Percentiles rank a stretch among this genome's conserved stretches.
These are phyloP conservation scores for Galbula dea DNA, from an alignment of 2,113 vertebrate genomes.

Conservation along the genomic window DNA sequence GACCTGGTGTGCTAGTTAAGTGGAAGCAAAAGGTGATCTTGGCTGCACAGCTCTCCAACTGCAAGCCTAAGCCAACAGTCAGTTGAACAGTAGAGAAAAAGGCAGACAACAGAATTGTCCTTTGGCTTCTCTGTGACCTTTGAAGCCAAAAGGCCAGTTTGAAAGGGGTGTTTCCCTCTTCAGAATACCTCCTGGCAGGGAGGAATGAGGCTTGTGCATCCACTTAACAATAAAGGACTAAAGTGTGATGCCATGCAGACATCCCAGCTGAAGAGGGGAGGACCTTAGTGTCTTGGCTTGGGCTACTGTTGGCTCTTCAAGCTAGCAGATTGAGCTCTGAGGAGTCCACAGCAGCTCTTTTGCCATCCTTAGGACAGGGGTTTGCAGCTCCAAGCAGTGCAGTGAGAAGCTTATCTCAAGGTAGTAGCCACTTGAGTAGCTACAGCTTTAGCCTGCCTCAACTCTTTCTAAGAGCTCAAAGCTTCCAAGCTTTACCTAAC, in stretches of 20 bases:
- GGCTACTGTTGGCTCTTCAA: neutral
- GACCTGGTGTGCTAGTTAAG: neutral
- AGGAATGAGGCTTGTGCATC: neutral
- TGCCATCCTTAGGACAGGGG: neutral
- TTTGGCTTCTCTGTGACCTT: neutral
- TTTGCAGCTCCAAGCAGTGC: neutral
- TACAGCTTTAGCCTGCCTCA: neutral
- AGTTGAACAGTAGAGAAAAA: neutral
- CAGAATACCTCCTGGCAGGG: neutral
- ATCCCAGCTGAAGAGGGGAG: neutral
- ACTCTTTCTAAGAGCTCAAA: neutral
- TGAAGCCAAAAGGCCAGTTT: neutral
- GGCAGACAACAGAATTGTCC: fast-evolving
- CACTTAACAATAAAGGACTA: neutral
- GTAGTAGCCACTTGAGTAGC: neutral
- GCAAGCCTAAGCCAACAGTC: neutral
- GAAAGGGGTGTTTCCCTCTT: neutral
- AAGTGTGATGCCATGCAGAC: neutral
- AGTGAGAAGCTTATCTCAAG: neutral
- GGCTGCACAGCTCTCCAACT: neutral
- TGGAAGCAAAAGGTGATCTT: neutral
- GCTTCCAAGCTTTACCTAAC: neutral
- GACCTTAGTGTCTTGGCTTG: neutral
- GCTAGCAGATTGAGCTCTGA: neutral
- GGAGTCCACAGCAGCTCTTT: neutral